A percentile compares a stretch with the other conserved stretches of the same genome.
Evolutionary conservation across 2,888 invertebrate species (phyloP).

Genomic region (Cyclophora punctaria): DNA sequence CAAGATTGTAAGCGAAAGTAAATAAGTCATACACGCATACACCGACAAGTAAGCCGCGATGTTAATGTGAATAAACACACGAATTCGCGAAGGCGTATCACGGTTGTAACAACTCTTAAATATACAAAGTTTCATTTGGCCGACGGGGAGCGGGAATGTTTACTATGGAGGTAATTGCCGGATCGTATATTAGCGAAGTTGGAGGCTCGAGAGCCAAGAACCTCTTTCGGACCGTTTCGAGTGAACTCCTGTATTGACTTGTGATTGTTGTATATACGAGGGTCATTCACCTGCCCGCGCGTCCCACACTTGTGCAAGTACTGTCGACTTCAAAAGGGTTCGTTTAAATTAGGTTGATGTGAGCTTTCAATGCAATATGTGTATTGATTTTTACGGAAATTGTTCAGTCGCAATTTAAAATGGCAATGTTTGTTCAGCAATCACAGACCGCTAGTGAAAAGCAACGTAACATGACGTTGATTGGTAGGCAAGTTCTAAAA

Average conservation of each 20-base stretch:
- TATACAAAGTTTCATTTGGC: conserved; percentile 33
- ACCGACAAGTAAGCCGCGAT: conserved; percentile 5
- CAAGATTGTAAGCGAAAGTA: conserved; percentile 21
- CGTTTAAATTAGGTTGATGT: not conserved
- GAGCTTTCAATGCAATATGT: not conserved
- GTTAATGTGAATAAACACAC: conserved; percentile 35
- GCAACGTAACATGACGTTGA: too few species aligned
- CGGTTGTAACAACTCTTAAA: conserved; percentile 36
- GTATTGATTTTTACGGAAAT: not conserved
- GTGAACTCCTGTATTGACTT: conserved; percentile 18
- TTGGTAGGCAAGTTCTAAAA: too few species aligned
- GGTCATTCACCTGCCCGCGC: conserved; percentile 11
- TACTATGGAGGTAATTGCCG: conserved; percentile 41
- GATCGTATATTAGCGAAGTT: conserved; percentile 41
- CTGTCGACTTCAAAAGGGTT: not conserved
- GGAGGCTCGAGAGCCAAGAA: conserved; percentile 22
- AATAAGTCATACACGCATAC: conserved; percentile 34
- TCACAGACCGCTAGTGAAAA: too few species aligned
- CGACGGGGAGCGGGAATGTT: conserved; percentile 33
- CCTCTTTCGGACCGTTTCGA: conserved; percentile 18
- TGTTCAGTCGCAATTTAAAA: too few species aligned
- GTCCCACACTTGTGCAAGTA: not conserved
- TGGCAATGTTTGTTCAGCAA: too few species aligned
- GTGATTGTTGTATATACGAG: conserved; percentile 11
- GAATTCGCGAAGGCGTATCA: conserved; percentile 32